Evolutionary conservation across 2,888 invertebrate species (phyloP), one percentile per base, ranked within the genome.

Genomic region (Cinara cedri): DNA sequence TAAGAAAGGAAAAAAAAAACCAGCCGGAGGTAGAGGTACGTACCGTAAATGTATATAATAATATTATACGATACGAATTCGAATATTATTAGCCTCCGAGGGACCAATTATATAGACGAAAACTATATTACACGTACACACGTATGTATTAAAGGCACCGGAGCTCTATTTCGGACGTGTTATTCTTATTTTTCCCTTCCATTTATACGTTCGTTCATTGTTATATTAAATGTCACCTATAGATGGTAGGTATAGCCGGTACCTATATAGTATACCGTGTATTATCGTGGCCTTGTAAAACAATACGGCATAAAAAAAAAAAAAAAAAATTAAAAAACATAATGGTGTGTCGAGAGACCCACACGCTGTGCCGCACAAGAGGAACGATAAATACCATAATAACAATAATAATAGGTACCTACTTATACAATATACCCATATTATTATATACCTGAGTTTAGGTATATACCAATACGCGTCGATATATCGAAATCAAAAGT

Each of bases 291-390:
- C 66, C 46, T 66, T 46, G 66, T 34, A 21, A 66, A 66, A 66
- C 66, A 66, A 66, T 46, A 46, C 21, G 13, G 1, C 21, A 66
- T 65, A 65, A 19, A 65, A 65, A 65, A 34, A 34, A 34, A 65
- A 19, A 65, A 65, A 65, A 34, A 34, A 34, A 34, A 34, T 34
- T 34, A 34, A 34, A n/a, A 44, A 46, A 46, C 13, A 14, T 51
- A 24, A 51, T 26, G 16, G 66, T n/a, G 66, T n/a, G 49, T n/a
- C 24, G 24, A 68, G 46, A 24, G 24, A 68, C 51, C 24, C 24
- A 9, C 66, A 10, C 3, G 54, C 16, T n/a, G 34, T 26, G 54
- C 34, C 34, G 34, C 34, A 34, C 34, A 34, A 34, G 34, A 34
- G 34, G 3, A 34, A 70, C 51, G 54, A 49, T 54, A 68, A 54